Base-by-base conservation (phyloP, 2,797 vertebrate species). In the Tamandua tetradactyla region DNA sequence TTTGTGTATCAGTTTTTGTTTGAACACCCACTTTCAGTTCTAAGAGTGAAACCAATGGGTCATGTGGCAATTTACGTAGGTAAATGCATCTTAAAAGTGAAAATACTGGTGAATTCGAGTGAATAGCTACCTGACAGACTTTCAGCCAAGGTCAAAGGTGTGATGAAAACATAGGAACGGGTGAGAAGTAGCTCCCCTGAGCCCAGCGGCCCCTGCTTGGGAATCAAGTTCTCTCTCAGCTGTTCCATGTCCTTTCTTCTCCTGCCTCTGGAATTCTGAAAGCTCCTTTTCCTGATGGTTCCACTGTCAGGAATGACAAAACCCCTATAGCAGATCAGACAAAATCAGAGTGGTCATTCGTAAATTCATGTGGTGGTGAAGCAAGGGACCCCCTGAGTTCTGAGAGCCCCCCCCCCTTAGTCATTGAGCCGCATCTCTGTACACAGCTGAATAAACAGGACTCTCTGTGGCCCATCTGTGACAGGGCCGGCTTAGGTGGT, bases 401-500 rank as follows among this genome's bases (percentile, higher is more conserved):
- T 32, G 37, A 62, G 32, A 59, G 1, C 30, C n/a, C 13, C 57
- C 30, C n/a, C 13, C 57, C 22, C 32, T 35, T 13, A 11, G n/a
- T 84, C 4, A 0, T 37, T 2, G 37, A 55, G 72, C 62, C 40
- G 52, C 47, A 0, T 0, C 0, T 52, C 32, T 32, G 44, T 75
- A 35, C 49, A 5, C 30, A 22, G 76, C 49, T 11, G 32, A 52
- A 88, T 40, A 52, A 55, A 13, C 59, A 8, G 1, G 1, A 17
- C 32, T 11, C n/a, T 20, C 17, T 2, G 2, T 17, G 22, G 8
- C 6, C 5, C 17, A 14, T 11, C 15, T 35, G 14, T 35, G 40
- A 30, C 55, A 37, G 4, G 0, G 27, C 2, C 4, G 9, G 2
- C 13, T 7, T 2, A 0, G 5, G 2, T 4, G 18, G 35, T 35